phyloP scores from a whole-genome alignment of 2,888 invertebrate genomes.

The Malacosoma neustria region DNA sequence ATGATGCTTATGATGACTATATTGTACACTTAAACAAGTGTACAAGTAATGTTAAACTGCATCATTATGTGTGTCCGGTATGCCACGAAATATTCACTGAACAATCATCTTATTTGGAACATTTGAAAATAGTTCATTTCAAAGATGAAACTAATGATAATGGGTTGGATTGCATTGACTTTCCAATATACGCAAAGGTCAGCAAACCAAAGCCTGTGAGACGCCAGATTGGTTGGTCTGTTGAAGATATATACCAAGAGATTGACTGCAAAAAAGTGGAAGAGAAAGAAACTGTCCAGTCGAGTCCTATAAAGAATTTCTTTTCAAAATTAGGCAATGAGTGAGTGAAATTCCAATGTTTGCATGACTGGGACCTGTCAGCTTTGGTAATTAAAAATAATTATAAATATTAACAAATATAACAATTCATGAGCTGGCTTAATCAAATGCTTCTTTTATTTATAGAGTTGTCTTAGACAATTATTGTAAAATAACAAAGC shows the following conservation, averaged over 20 bases:
- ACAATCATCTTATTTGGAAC: conserved; percentile 49
- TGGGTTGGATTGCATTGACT: conserved; percentile 55
- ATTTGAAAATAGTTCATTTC: conserved; percentile 47
- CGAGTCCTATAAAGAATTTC: conserved; percentile 63
- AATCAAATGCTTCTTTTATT: too few relatives aligned
- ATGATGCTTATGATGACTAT: conserved; percentile 52
- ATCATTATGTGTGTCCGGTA: conserved; percentile 59
- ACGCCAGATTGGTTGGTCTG: conserved; percentile 66
- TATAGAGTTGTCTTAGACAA: too few relatives aligned
- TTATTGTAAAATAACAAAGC: too few relatives aligned
- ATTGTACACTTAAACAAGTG: conserved; percentile 57
- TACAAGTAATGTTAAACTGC: conserved; percentile 61
- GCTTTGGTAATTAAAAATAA: conserved; percentile 13
- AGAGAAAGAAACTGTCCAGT: conserved; percentile 47
- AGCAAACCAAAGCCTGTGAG: conserved; percentile 53
- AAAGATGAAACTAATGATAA: conserved; percentile 28
- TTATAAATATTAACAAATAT: too few relatives aligned
- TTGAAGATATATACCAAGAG: conserved; percentile 68
- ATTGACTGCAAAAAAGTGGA: conserved; percentile 61
- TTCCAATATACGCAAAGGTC: conserved; percentile 51
- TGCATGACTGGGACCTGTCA: conserved; percentile 46
- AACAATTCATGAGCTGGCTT: too few relatives aligned
- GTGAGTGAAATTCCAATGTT: conserved; percentile 53
- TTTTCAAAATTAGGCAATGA: conserved; percentile 64
- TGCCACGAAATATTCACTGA: conserved; percentile 62